Evolutionary conservation across 2,888 invertebrate species (phyloP).

Genomic region (Sipunculus nudus): DNA sequence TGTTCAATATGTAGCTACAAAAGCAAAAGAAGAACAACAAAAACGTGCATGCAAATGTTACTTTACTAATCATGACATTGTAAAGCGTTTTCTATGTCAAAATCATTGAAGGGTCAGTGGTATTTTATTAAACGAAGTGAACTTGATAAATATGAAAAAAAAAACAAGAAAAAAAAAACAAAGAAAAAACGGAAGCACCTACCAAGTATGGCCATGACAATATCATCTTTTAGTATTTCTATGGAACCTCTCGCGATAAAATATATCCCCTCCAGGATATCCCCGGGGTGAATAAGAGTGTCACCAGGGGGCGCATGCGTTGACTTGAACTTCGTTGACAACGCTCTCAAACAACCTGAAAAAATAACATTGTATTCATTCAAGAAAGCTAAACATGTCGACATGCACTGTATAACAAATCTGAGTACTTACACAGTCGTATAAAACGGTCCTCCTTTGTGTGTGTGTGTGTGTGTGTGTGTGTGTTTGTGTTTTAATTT

Average conservation of each 20-base stretch:
- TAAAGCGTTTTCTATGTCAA: no score
- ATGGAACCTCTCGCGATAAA: constrained; percentile 66
- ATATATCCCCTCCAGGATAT: constrained; percentile 64
- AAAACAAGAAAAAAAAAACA: not conserved
- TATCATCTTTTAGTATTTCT: constrained; percentile 64
- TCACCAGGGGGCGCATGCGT: constrained; percentile 67
- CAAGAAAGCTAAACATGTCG: not conserved
- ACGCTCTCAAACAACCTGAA: constrained; percentile 62
- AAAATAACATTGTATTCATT: constrained; percentile 1
- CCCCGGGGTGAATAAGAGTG: constrained; percentile 66
- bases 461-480: constrained; percentile 3
- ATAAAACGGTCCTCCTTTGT: not conserved
- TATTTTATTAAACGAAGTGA: no score
- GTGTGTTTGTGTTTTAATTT: not conserved
- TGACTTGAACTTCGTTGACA: constrained; percentile 65
- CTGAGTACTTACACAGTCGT: not conserved
- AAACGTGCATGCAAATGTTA: no score
- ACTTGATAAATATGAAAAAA: no score
- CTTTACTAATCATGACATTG: no score
- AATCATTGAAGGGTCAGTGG: no score
- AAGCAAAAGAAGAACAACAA: no score
- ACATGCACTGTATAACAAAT: not conserved
- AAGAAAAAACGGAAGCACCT: constrained; percentile 15
- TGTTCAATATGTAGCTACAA: no score
- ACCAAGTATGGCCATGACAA: constrained; percentile 66